Evolutionary conservation across 2,797 vertebrate genomes (phyloP).

Genomic region (Psittacula derbiana): DNA sequence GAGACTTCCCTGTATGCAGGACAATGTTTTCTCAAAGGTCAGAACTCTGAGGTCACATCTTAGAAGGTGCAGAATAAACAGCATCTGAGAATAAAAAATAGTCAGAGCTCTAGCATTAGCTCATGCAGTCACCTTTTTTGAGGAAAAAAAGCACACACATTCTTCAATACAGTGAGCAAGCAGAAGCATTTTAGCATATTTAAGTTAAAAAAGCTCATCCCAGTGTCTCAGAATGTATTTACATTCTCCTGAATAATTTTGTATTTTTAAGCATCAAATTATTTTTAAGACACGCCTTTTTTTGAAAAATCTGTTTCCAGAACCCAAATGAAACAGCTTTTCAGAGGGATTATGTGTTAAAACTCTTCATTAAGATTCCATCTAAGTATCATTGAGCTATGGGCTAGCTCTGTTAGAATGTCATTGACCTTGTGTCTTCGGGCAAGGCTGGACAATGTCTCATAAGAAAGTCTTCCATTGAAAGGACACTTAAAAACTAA

Average conservation of each 20-base stretch:
- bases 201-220: not conserved
- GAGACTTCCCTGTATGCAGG: not conserved
- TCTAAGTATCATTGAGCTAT: not conserved
- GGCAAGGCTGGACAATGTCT: not conserved
- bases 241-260: not conserved
- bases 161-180: not conserved
- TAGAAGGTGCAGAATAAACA: not conserved
- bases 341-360: not conserved
- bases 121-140: not conserved
- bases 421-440: not conserved
- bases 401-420: not conserved
- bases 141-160: not conserved
- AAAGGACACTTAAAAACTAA: not conserved
- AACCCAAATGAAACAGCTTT: not conserved
- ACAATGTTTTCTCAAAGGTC: not conserved
- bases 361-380: not conserved
- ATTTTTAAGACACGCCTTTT: not conserved
- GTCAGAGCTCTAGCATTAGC: not conserved
- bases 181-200: not conserved
- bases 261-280: not conserved
- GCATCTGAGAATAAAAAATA: not conserved
- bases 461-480: not conserved
- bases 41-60: not conserved
- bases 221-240: not conserved
- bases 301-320: not conserved